A percentile compares a stretch with the other conserved stretches of the same genome.
Conservation (phyloP, 2,797 vertebrate species). For the Eurystomus glaucurus region DNA sequence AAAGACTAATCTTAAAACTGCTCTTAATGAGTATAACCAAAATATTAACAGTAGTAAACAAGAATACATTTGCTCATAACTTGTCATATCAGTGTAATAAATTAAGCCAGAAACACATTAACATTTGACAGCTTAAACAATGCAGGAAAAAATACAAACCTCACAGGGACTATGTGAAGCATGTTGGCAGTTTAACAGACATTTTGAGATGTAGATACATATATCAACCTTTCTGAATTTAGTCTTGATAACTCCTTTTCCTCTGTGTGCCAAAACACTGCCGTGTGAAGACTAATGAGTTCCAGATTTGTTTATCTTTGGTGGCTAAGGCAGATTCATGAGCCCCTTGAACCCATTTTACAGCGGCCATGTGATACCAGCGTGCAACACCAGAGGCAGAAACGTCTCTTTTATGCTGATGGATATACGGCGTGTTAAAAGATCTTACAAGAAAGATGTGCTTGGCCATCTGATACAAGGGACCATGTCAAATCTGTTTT, state of each 20-base stretch:
- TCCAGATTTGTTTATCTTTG: constrained; percentile 78
- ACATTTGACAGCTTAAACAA: constrained; percentile 80
- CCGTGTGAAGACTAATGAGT: constrained; percentile 72
- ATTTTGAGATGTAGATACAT: constrained; percentile 73
- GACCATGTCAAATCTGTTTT: constrained; percentile 15
- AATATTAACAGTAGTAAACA: constrained; percentile 70
- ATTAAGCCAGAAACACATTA: constrained; percentile 77
- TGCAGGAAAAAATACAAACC: constrained; percentile 68
- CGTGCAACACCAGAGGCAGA: constrained; percentile 20
- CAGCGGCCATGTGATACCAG: constrained; percentile 40
- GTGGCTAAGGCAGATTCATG: constrained; percentile 76
- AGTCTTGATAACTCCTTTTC: constrained; percentile 75
- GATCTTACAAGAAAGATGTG: constrained; percentile 41
- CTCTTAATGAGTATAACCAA: constrained; percentile 80
- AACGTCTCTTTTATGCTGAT: background rate
- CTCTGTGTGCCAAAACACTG: constrained; percentile 71
- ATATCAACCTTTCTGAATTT: constrained; percentile 73
- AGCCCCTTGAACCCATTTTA: constrained; percentile 59
- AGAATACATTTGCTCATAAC: constrained; percentile 70
- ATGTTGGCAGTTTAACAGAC: constrained; percentile 73
- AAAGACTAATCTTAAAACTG: constrained; percentile 80
- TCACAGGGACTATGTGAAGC: constrained; percentile 74
- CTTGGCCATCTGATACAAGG: constrained; percentile 45
- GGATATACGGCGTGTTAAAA: background rate
- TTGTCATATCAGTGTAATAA: constrained; percentile 75